Evolutionary conservation across 2,113 vertebrate species (phyloP).

Genomic region (Eretmochelys imbricata): DNA sequence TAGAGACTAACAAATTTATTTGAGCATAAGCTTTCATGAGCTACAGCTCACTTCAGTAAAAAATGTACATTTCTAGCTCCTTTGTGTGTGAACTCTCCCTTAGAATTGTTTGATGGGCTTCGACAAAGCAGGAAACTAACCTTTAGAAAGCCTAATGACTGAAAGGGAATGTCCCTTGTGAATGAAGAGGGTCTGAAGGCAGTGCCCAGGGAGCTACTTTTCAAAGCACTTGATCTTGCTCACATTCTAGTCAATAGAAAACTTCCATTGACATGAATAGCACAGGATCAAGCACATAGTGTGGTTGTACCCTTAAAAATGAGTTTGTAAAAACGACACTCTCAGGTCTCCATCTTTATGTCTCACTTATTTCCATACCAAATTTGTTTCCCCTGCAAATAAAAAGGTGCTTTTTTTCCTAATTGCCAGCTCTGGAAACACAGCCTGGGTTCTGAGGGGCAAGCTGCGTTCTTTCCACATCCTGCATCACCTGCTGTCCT

Average conservation of each 20-base stretch:
- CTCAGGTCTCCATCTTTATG: background rate
- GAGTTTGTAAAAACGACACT: background rate
- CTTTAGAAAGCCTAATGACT: background rate
- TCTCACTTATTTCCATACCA: background rate
- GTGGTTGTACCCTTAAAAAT: background rate
- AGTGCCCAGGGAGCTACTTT: background rate
- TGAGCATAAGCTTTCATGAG: no score
- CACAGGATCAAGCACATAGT: background rate
- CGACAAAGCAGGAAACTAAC: background rate
- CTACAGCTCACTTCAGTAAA: background rate
- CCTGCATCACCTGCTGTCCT: background rate
- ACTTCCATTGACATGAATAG: background rate
- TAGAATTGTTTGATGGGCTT: background rate
- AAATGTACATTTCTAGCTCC: background rate
- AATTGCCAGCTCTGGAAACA: background rate
- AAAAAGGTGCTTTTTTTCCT: background rate
- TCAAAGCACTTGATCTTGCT: background rate
- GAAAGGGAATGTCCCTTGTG: background rate
- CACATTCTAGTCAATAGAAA: background rate
- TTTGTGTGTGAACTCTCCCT: background rate
- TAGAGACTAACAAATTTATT: no score
- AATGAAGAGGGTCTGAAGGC: background rate
- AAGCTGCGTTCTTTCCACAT: background rate
- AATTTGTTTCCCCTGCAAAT: background rate
- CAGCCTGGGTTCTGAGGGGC: background rate